phyloP scores from a whole-genome alignment of 2,888 invertebrate species.

The Tiliacea citrago region DNA sequence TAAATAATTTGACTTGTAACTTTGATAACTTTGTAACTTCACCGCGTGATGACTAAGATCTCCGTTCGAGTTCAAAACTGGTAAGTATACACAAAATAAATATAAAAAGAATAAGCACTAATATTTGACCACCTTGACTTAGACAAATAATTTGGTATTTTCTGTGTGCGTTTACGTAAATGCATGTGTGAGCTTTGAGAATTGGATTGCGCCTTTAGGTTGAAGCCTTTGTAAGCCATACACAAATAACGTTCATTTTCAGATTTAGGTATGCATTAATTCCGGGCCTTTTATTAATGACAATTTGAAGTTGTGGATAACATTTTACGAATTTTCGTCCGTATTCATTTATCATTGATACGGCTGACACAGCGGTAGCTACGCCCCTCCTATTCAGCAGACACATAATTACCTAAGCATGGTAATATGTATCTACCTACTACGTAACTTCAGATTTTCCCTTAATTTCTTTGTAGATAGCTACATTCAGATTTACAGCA shows the following conservation, averaged over 20 bases:
- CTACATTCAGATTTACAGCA: constrained; percentile 55
- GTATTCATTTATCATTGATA: not conserved
- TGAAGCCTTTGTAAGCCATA: not conserved
- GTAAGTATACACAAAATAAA: too few relatives aligned
- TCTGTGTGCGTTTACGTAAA: too few relatives aligned
- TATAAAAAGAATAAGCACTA: not conserved
- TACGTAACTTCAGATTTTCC: constrained; percentile 27
- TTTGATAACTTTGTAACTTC: too few relatives aligned
- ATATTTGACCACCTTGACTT: not conserved
- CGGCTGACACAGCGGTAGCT: not conserved
- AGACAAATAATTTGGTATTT: too few relatives aligned
- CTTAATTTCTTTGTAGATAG: constrained; percentile 42
- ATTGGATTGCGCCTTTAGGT: too few relatives aligned
- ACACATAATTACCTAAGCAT: not conserved
- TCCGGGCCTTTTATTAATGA: not conserved
- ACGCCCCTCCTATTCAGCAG: not conserved
- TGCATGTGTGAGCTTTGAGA: too few relatives aligned
- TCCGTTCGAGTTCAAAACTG: not conserved
- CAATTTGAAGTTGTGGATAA: not conserved
- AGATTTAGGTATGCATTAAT: not conserved
- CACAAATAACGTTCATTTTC: not conserved
- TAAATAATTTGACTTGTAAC: too few relatives aligned
- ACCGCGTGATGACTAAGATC: not conserved
- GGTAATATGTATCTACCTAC: not conserved
- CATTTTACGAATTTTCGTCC: too few relatives aligned